Evolutionary conservation across 2,888 invertebrate species (phyloP), one percentile per base, ranked within the genome.

Genomic region (Ptychoptera albimana): DNA sequence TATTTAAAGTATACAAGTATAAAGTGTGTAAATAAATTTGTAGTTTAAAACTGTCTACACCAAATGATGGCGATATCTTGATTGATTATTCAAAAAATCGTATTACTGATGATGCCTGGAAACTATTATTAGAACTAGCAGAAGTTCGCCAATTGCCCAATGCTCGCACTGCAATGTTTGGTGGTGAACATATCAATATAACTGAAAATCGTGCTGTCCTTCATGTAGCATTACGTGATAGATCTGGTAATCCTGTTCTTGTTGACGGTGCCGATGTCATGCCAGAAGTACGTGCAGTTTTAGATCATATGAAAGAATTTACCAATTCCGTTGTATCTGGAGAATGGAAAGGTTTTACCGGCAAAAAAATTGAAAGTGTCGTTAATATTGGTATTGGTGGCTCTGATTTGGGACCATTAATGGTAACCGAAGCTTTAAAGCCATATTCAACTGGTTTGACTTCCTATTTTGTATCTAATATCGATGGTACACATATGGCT

Each of bases 321-420:
- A 81, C 84, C 1, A 74, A 81, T 41, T 74, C 82, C 57, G 81
- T 93, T 37, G 67, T 80, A 39, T 71, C 73, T 38, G 80, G 80
- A 1, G 67, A 73, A 46, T 81, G 80, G 80, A 77, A 75, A 53
- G 80, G 80, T 11, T 91, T 82, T 65, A 91, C 93, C 0, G 96
- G 94, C 13, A 88, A 94, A 67, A 66, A 81, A 47, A 97, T 99
- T 48, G 92, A 88, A 40, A 96, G 98, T 71, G 88, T 98, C 35
- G 85, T 98, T 48, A 99, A 98, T 66, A 98, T 99, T 64, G 98
- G 98, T 48, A 99, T 99, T 58, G 98, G 98, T 31, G 98, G 98
- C 34, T 98, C 97, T 1, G 98, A 99, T 71, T 74, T 99, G 60
- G 98, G 98, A 2, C 98, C 98, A 0, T 70, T 94, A 39, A 98